These are phyloP conservation scores for Deilephila porcellus DNA, from an alignment of 2,888 invertebrate species.

Conservation along the genomic window DNA sequence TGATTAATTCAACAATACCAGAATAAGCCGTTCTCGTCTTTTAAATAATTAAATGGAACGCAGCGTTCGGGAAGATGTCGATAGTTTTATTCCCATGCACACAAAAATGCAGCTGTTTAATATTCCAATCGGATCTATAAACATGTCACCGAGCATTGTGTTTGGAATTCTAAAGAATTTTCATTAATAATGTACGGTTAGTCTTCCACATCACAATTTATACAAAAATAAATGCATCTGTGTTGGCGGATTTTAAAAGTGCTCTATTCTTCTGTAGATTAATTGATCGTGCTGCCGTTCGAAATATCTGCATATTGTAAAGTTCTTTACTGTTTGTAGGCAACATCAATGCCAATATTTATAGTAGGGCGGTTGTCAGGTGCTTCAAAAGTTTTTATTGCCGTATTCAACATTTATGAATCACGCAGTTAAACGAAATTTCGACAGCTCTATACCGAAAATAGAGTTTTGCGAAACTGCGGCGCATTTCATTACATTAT, in stretches of 20 bases:
- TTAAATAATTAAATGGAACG: not conserved
- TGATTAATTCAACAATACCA: constrained; percentile 16
- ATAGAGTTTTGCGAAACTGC: not conserved
- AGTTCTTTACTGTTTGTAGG: not conserved
- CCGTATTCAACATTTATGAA: constrained; percentile 13
- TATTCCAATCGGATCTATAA: constrained; percentile 2
- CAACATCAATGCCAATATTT: not conserved
- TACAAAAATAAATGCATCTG: too few relatives aligned
- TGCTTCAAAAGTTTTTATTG: constrained; percentile 19
- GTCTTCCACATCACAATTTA: too few relatives aligned
- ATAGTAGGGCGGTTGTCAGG: constrained; percentile 3
- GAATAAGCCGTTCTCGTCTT: not conserved
- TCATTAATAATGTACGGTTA: not conserved
- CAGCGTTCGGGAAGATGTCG: constrained; percentile 6
- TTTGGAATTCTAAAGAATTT: constrained; percentile 13
- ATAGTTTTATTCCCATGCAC: constrained; percentile 1
- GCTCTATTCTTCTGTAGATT: too few relatives aligned
- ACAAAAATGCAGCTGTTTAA: constrained; percentile 15
- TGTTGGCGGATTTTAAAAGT: too few relatives aligned
- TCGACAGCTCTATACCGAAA: not conserved
- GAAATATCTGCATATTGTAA: not conserved
- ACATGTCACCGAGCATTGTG: not conserved
- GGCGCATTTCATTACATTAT: not conserved
- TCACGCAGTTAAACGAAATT: constrained; percentile 14
- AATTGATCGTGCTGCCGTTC: too few relatives aligned